phyloP scores from a whole-genome alignment of 2,797 vertebrate genomes.

The Gadopsis marmoratus region DNA sequence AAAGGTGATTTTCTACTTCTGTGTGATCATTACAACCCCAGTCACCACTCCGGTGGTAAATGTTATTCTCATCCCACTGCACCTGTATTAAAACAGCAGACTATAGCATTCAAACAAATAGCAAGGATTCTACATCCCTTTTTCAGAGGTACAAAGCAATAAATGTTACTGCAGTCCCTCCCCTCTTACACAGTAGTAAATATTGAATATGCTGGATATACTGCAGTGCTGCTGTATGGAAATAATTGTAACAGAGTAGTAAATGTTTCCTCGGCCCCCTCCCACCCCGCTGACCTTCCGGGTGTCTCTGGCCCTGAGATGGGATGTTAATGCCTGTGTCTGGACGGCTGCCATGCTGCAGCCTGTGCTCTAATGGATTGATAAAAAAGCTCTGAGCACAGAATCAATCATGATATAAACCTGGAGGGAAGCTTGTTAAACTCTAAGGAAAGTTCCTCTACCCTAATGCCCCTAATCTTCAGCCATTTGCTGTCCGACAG shows the following conservation, averaged over 20 bases:
- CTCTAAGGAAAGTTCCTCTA: slow-evolving; percentile 76
- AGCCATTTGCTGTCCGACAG: slow-evolving; percentile 77
- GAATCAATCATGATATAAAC: slow-evolving; percentile 83
- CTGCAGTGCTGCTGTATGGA: slow-evolving; percentile 40
- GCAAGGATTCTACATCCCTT: not conserved
- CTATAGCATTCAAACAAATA: slow-evolving; percentile 10
- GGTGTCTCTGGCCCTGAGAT: slow-evolving; percentile 74
- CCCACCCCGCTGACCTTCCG: slow-evolving; percentile 73
- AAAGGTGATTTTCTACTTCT: slow-evolving; percentile 8
- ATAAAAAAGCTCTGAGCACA: slow-evolving; percentile 80
- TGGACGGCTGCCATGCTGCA: slow-evolving; percentile 78
- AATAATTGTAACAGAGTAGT: slow-evolving; percentile 63
- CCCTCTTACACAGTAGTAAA: slow-evolving; percentile 43
- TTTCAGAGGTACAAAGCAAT: slow-evolving; percentile 21
- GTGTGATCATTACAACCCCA: slow-evolving; percentile 28
- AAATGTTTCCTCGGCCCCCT: slow-evolving; percentile 67
- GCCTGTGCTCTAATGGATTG: slow-evolving; percentile 79
- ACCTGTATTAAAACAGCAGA: slow-evolving; percentile 14
- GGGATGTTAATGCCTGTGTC: slow-evolving; percentile 77
- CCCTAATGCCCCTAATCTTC: slow-evolving; percentile 83
- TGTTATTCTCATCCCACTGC: slow-evolving; percentile 18
- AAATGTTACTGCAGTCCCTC: slow-evolving; percentile 26
- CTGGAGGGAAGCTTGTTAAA: slow-evolving; percentile 80
- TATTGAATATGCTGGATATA: slow-evolving; percentile 48
- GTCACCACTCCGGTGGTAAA: slow-evolving; percentile 6